phyloP scores from a whole-genome alignment of 2,797 vertebrate genomes.

The Smutsia temminckii region DNA sequence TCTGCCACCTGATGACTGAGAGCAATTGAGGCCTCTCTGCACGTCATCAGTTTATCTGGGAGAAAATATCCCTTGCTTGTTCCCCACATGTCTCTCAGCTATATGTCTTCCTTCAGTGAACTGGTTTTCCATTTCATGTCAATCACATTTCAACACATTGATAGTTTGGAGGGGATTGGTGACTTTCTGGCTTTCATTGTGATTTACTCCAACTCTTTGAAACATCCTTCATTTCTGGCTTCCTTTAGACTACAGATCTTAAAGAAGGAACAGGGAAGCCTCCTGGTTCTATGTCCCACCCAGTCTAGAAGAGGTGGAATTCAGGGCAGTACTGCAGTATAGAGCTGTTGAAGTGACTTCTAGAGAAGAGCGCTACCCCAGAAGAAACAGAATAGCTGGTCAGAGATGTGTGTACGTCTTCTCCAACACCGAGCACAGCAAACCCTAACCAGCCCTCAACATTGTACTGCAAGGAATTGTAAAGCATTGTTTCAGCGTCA shows the following conservation, averaged over 20 bases:
- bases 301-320: background rate
- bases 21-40: background rate
- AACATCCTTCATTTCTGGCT: background rate
- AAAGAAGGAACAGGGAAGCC: background rate
- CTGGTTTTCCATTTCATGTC: background rate
- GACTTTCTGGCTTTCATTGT: background rate
- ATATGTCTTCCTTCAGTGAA: background rate
- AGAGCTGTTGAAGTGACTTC: background rate
- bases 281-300: background rate
- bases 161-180: background rate
- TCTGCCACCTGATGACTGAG: background rate
- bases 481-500: background rate
- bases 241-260: background rate
- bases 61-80: background rate
- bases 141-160: background rate
- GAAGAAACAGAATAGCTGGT: background rate
- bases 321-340: accelerated
- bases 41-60: background rate
- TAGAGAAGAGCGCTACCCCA: background rate
- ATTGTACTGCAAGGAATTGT: background rate
- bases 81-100: background rate
- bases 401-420: background rate
- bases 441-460: background rate
- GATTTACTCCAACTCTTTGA: background rate
- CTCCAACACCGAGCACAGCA: too few relatives aligned